Evolutionary conservation across 2,113 vertebrate genomes (phyloP).

Genomic region (Mungos mungo): DNA sequence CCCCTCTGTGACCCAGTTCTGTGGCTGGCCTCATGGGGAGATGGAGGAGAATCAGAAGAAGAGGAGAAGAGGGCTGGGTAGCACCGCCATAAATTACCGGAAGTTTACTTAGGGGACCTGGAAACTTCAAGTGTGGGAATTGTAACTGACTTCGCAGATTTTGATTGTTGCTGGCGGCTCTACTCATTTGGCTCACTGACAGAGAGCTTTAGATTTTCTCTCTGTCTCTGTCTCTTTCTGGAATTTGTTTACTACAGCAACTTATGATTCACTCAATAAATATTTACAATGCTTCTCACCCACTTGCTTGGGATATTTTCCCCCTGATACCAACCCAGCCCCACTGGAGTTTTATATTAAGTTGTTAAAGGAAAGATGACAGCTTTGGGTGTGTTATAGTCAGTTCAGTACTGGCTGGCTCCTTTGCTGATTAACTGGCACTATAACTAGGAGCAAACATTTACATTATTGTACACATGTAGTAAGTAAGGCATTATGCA

Average conservation of each 20-base stretch:
- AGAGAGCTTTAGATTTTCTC: not conserved
- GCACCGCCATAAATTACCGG: not conserved
- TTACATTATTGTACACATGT: not conserved
- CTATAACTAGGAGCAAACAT: not conserved
- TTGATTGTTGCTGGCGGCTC: not conserved
- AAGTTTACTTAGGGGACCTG: not conserved
- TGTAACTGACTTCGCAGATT: not conserved
- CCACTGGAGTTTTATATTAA: not conserved
- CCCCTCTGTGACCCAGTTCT: not conserved
- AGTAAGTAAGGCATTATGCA: not conserved
- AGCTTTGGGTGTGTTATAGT: not conserved
- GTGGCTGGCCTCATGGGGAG: not conserved
- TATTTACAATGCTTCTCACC: conserved; percentile 27
- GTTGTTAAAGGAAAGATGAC: not conserved
- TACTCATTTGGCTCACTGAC: not conserved
- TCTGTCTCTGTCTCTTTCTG: conserved; percentile 10
- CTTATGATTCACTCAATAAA: conserved; percentile 12
- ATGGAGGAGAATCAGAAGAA: not conserved
- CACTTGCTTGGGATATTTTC: not conserved
- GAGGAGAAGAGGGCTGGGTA: not conserved
- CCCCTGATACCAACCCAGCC: not conserved
- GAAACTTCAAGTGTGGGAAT: not conserved
- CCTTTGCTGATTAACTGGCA: not conserved
- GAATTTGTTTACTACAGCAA: not conserved
- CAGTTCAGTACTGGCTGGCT: not conserved